A percentile compares a stretch with the other conserved stretches of the same genome.
These are phyloP conservation scores for Sebastes variabilis DNA, from an alignment of 2,797 vertebrate species.

Conservation along the genomic window DNA sequence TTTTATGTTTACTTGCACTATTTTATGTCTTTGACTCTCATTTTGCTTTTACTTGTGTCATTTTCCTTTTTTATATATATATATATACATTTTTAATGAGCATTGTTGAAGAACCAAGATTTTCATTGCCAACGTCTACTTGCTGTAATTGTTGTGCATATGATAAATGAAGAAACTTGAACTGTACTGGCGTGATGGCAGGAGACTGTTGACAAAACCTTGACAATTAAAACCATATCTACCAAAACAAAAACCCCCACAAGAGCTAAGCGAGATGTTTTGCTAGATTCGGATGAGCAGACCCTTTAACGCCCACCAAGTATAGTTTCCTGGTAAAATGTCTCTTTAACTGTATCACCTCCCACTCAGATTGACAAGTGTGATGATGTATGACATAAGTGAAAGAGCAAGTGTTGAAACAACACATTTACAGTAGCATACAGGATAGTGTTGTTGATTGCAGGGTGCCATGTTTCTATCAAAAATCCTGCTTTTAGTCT, in stretches of 20 bases:
- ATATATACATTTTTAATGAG: too few relatives aligned
- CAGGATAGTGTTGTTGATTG: neutral
- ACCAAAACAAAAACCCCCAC: neutral
- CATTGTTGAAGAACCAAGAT: too few relatives aligned
- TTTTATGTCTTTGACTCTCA: too few relatives aligned
- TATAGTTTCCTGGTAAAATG: constrained; percentile 17
- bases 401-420: neutral
- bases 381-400: neutral
- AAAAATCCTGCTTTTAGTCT: neutral
- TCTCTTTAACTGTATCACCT: constrained; percentile 8
- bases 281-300: neutral
- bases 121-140: too few relatives aligned
- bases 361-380: constrained; percentile 17
- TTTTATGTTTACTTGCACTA: too few relatives aligned
- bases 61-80: too few relatives aligned
- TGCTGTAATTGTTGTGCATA: too few relatives aligned
- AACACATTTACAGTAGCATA: neutral
- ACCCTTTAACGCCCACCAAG: neutral
- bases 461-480: neutral
- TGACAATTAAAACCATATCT: neutral
- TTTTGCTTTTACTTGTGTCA: too few relatives aligned
- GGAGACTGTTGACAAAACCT: neutral
- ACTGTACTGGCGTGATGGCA: neutral
- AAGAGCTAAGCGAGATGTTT: neutral
- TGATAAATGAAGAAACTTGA: too few relatives aligned